phyloP scores from a whole-genome alignment of 2,113 vertebrate genomes.

The Melospiza melodia region DNA sequence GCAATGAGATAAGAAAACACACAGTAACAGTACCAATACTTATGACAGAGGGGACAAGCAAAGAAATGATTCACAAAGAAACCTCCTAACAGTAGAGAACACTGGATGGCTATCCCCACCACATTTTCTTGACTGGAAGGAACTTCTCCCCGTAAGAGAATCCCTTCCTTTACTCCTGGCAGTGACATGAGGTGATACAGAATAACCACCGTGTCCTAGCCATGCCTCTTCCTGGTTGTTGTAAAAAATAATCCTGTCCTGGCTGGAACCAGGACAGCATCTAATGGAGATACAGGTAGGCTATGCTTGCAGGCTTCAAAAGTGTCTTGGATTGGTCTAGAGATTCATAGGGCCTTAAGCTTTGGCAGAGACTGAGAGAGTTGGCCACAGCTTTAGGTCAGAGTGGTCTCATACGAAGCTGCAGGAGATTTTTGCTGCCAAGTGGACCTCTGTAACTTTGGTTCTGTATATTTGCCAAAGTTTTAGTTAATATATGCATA shows the following conservation, averaged over 20 bases:
- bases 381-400: not conserved
- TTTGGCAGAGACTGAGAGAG: not conserved
- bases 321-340: not conserved
- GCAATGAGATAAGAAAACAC: not conserved
- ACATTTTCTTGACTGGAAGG: not conserved
- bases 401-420: not conserved
- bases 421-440: not conserved
- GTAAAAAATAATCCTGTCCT: not conserved
- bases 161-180: not conserved
- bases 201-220: accelerated
- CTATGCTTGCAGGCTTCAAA: not conserved
- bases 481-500: not conserved
- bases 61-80: accelerated
- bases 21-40: not conserved
- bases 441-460: not conserved
- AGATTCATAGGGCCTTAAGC: not conserved
- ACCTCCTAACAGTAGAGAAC: not conserved
- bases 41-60: not conserved
- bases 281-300: not conserved
- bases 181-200: not conserved
- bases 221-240: not conserved
- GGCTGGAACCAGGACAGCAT: not conserved
- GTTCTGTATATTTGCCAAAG: not conserved
- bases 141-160: not conserved
- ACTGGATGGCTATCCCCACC: too few relatives aligned